Conservation (phyloP, 2,113 vertebrate genomes). For the Grammomys surdaster region DNA sequence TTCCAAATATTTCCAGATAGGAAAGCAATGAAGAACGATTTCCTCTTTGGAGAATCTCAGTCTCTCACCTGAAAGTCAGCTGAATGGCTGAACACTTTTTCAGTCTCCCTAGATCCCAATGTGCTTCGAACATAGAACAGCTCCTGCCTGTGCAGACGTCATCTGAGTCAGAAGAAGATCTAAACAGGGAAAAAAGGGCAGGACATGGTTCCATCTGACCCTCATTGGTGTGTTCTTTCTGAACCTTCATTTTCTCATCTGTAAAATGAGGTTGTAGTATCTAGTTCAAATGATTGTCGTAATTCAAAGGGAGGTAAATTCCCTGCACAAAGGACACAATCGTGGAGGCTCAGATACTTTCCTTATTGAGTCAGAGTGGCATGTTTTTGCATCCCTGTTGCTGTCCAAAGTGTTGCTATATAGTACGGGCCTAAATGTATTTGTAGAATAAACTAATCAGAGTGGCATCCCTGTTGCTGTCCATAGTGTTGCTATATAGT, state of each 20-base stretch:
- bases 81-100: neutral
- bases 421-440: neutral
- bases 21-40: neutral
- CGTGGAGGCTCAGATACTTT: neutral
- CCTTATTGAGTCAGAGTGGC: neutral
- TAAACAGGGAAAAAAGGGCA: neutral
- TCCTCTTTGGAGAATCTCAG: neutral
- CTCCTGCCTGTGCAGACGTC: neutral
- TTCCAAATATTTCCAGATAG: slow-evolving; percentile 33
- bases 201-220: neutral
- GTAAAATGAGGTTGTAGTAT: neutral
- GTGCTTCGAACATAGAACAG: neutral
- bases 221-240: neutral
- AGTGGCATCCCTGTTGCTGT: too few species aligned
- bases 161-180: neutral
- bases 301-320: neutral
- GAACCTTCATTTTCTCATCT: neutral
- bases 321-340: neutral
- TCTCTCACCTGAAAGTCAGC: neutral
- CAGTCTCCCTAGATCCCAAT: neutral
- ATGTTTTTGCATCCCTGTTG: neutral
- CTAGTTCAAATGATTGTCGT: neutral
- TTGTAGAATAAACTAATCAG: neutral
- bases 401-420: neutral
- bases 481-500: neutral